phyloP scores from a whole-genome alignment of 2,888 invertebrate genomes.

The Habrosyne pyritoides region DNA sequence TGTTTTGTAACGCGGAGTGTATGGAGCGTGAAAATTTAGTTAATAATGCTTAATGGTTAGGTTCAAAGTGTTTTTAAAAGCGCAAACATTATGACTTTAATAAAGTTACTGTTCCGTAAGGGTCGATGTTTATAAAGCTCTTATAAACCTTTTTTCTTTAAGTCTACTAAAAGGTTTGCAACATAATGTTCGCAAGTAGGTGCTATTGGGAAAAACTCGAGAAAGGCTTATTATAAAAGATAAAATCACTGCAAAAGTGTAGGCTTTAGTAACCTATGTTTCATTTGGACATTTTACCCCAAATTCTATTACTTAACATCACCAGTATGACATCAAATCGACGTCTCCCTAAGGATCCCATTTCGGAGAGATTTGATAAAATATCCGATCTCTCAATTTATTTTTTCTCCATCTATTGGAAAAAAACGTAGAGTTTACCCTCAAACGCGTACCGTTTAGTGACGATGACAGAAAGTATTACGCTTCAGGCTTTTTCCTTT shows the following conservation, averaged over 20 bases:
- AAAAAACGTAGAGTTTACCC: constrained; percentile 25
- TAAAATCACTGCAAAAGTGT: not conserved
- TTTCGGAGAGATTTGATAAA: constrained; percentile 47
- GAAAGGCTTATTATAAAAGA: not conserved
- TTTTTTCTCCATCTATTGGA: constrained; percentile 39
- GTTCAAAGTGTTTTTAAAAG: not conserved
- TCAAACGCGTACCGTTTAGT: constrained; percentile 9
- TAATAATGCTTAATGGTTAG: not conserved
- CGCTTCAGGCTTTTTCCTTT: not conserved
- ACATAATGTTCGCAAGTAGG: not conserved
- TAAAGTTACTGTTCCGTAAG: too few relatives aligned
- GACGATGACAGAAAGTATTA: constrained; percentile 12
- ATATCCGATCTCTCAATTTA: constrained; percentile 49
- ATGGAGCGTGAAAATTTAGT: not conserved
- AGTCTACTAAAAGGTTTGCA: too few relatives aligned
- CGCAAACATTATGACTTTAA: not conserved
- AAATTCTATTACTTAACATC: constrained; percentile 23
- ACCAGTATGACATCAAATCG: constrained; percentile 16
- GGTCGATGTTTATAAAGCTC: too few relatives aligned
- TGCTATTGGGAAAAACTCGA: not conserved
- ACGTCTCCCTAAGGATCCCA: constrained; percentile 26
- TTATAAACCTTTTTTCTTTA: too few relatives aligned
- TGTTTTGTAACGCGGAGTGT: not conserved
- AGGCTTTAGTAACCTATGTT: not conserved
- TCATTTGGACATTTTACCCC: constrained; percentile 6